These are phyloP conservation scores for Lanius ludovicianus DNA, from an alignment of 2,113 vertebrate genomes.

Conservation along the genomic window DNA sequence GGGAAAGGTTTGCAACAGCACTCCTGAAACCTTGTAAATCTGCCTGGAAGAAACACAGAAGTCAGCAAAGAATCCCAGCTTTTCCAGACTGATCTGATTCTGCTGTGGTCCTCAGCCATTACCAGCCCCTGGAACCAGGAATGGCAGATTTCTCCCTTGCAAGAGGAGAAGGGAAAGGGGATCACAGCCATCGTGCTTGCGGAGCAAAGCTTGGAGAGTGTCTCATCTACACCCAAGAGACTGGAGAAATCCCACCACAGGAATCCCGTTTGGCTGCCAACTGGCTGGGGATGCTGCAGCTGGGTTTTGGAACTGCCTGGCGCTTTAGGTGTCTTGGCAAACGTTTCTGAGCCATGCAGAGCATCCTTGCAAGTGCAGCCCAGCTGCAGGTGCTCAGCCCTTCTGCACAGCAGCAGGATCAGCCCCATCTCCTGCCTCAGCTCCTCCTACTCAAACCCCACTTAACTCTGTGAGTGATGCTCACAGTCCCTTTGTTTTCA, in stretches of 20 bases:
- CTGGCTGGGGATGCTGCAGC: background rate
- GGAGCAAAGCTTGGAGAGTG: background rate
- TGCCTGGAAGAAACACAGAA: background rate
- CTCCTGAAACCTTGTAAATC: background rate
- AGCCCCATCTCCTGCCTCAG: background rate
- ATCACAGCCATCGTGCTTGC: background rate
- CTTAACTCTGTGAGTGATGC: background rate
- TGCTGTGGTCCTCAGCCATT: background rate
- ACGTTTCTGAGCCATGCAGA: fast-evolving
- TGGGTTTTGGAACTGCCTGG: background rate
- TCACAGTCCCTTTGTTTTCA: fast-evolving
- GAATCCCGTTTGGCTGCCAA: background rate
- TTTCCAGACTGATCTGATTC: background rate
- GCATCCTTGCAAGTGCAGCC: background rate
- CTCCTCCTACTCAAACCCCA: background rate
- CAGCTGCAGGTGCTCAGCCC: conserved; percentile 8
- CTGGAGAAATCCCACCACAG: conserved; percentile 30
- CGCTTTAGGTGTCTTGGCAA: background rate
- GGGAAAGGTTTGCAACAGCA: background rate
- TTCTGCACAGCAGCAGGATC: background rate
- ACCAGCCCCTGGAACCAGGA: background rate
- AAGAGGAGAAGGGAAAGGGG: background rate
- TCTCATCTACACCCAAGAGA: background rate
- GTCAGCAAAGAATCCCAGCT: background rate
- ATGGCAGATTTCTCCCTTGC: background rate